Evolutionary conservation across 2,113 vertebrate species (phyloP), one percentile per base, ranked within the genome.

Genomic region (Vombatus ursinus): DNA sequence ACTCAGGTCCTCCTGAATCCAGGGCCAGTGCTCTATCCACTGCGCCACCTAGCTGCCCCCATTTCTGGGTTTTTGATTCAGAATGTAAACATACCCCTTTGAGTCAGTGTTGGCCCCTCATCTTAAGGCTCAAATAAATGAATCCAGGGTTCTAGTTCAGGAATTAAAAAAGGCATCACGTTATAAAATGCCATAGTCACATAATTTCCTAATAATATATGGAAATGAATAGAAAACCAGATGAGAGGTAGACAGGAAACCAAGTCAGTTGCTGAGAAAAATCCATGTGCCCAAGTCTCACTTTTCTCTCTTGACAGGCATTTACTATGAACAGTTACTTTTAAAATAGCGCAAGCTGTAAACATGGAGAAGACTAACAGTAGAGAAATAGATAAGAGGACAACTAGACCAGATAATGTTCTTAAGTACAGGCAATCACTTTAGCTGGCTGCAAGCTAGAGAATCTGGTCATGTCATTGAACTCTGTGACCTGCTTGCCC

Each of bases 331-430:
- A 95, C 49, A 22, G 92, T 89, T 50, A 77, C 37, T 8, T 94
- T 25, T 89, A 77, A 95, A 94, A 26, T 44, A 93, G 96, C 24
- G 25, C 51, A 51, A 94, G 91, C 95, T 54, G 23, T 94, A 97
- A 23, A 95, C 8, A 53, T 1, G 16, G 19, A 50, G 89, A 48
- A 94, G 92, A 84, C 89, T 10, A 93, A 84, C 26, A 90, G 54
- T 26, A 89, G 54, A 96, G 49, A 93, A 53, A 1, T 25, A 93
- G 26, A 47, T 0, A 61, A 91, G 94, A 95, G n/a, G 31, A 84
- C n/a, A 84, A 84, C 25, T 93, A 50, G 44, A 22, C 61, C 50
- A 90, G 49, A 84, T 84, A 84, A 16, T 44, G 16, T 44, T 77
- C 37, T 77, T 44, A 84, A 84, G 68, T 44, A 44, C 19, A 84